Base-by-base conservation (phyloP, 2,797 vertebrate genomes). In the Muscicapa striata region DNA sequence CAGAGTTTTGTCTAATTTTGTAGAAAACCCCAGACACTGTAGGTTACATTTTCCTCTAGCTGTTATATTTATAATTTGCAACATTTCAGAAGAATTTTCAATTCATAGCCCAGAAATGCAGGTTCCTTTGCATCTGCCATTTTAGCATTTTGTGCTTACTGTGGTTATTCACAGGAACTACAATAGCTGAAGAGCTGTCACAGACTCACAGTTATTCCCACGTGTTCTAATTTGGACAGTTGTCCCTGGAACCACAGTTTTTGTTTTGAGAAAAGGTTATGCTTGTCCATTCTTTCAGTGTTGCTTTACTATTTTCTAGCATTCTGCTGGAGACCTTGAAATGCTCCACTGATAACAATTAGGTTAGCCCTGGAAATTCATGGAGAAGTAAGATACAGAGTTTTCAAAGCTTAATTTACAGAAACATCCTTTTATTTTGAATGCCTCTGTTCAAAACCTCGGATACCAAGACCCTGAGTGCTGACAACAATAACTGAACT, bases 141-240 rank as follows among this genome's bases (percentile, higher is more conserved):
- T 75, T 78, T 27, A 85, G 61, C 14, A 0, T 64, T 67, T 87
- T 75, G 45, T 73, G 30, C 78, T 83, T 68, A 26, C 30, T 88
- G 76, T 87, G 82, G 82, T 91, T 94, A 81, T 58, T 84, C 58
- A 78, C 55, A 88, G 72, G 82, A 96, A 81, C 85, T 84, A 40
- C 58, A 54, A 57, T 16, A 54, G 58, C 40, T 85, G 76, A 68
- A 81, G 43, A 85, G 7, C 40, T 80, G 75, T 62, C 58, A 34
- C 40, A 75, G 76, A 78, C 23, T 63, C 73, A 12, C 29, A 41
- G 48, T 59, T 2, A 4, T 84, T 90, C 63, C 41, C 34, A 26
- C 4, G 0, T 32, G 40, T n/a, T 88, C 70, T 89, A 30, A 69
- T 88, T 84, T 49, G 86, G 74, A 40, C 6, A 5, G 22, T 34